phyloP scores from a whole-genome alignment of 1,140 invertebrate genomes.

The Charaxes varanes region DNA sequence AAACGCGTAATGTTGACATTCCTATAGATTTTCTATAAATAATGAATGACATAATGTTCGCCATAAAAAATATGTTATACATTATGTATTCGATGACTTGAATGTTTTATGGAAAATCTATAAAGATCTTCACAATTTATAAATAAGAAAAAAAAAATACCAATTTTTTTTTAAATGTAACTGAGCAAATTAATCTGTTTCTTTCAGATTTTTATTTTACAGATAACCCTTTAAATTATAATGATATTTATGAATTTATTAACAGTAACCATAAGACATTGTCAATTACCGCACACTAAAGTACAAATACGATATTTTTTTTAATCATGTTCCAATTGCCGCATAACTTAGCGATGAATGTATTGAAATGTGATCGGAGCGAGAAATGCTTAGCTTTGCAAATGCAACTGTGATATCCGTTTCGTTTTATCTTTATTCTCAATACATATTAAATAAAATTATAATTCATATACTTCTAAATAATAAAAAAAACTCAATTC shows the following conservation, averaged over 20 bases:
- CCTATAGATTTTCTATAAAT: slow-evolving; percentile 9
- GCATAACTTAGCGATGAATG: slow-evolving; percentile 9
- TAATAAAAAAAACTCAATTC: too few species aligned
- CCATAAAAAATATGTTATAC: too few species aligned
- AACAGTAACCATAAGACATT: too few species aligned
- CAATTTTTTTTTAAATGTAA: not conserved
- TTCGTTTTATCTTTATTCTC: slow-evolving; percentile 27
- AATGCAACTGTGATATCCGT: slow-evolving; percentile 54
- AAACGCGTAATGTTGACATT: not conserved
- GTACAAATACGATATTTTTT: slow-evolving; percentile 49
- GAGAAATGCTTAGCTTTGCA: slow-evolving; percentile 29
- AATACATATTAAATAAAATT: not conserved
- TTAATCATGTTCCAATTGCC: slow-evolving; percentile 54
- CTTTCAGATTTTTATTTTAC: slow-evolving; percentile 28
- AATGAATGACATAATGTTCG: too few species aligned
- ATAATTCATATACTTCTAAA: not conserved
- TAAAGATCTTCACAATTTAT: too few species aligned
- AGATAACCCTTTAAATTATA: slow-evolving; percentile 25
- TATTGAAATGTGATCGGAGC: slow-evolving; percentile 18
- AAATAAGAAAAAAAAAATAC: not conserved
- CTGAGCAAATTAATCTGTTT: too few species aligned
- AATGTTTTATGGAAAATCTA: too few species aligned
- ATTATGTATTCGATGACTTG: too few species aligned
- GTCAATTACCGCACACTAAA: slow-evolving; percentile 54
- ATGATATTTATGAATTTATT: too few species aligned